A percentile compares a stretch with the other conserved stretches of the same genome.
These are phyloP conservation scores for Stegodyphus mimosarum DNA, from an alignment of 1,140 invertebrate species.

Conservation along the genomic window DNA sequence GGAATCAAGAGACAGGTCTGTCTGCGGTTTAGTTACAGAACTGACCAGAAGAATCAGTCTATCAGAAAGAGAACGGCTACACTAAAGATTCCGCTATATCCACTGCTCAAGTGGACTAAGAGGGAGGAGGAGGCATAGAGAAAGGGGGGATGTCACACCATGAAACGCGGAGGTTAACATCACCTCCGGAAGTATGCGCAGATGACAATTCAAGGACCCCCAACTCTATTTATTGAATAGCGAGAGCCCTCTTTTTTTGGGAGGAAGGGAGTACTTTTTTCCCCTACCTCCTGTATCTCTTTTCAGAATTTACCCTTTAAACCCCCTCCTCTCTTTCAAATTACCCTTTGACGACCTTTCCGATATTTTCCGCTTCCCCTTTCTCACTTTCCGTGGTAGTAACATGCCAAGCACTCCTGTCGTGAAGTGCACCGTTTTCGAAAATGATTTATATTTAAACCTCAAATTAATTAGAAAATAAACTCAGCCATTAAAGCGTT, in stretches of 20 bases:
- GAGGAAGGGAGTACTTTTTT: neutral
- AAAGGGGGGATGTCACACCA: neutral
- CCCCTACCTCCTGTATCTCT: neutral
- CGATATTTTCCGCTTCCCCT: neutral
- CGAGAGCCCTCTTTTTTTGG: neutral
- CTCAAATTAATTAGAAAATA: no score
- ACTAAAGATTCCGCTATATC: no score
- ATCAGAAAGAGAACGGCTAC: no score
- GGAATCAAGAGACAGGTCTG: no score
- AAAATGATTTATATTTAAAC: no score
- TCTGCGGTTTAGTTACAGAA: no score
- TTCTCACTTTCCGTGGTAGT: neutral
- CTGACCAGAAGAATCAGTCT: no score
- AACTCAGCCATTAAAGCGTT: no score
- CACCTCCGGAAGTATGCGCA: slow-evolving; percentile 7
- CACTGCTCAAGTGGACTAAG: no score
- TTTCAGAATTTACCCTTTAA: slow-evolving; percentile 3
- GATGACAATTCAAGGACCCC: slow-evolving; percentile 10
- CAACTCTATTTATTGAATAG: neutral
- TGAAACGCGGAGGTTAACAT: slow-evolving; percentile 2
- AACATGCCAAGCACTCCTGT: no score
- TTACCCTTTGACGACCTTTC: slow-evolving; percentile 1
- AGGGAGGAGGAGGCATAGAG: no score
- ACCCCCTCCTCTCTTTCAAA: neutral
- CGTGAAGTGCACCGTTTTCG: no score